Evolutionary conservation across 2,113 vertebrate species (phyloP).

Genomic region (Prionailurus viverrinus): DNA sequence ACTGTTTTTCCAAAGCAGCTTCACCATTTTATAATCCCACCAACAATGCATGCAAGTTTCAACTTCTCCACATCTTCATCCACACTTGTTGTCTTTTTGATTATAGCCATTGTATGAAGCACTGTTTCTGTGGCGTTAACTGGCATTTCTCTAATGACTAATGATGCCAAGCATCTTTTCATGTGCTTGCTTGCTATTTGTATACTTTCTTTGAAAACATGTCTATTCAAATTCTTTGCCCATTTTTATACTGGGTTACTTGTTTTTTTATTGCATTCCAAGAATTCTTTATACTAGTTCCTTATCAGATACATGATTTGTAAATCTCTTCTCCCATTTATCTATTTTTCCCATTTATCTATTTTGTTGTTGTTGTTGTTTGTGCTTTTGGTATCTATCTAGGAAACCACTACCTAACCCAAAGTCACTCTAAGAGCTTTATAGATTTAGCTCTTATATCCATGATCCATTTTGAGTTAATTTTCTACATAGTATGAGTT

Average conservation of each 20-base stretch:
- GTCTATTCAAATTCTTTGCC: not conserved
- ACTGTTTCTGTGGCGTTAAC: not conserved
- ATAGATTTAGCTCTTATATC: not conserved
- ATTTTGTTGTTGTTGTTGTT: not conserved
- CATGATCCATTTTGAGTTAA: not conserved
- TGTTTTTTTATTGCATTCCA: constrained; percentile 6
- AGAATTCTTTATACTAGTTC: not conserved
- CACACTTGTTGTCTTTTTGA: not conserved
- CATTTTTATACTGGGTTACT: not conserved
- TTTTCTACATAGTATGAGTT: not conserved
- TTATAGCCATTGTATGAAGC: not conserved
- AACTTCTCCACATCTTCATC: not conserved
- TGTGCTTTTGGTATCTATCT: not conserved
- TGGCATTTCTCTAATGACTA: not conserved
- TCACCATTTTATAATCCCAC: not conserved
- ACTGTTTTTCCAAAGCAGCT: constrained; percentile 15
- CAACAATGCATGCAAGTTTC: not conserved
- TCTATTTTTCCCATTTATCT: not conserved
- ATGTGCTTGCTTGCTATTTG: not conserved
- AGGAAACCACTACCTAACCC: not conserved
- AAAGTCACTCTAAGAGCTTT: not conserved
- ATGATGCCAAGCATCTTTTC: not conserved
- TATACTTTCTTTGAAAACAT: not conserved
- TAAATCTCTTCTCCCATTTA: not conserved
- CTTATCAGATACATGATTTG: not conserved